Percentiles rank a stretch among this genome's conserved stretches.
Conservation (phyloP, 1,140 invertebrate species). For the Drosophila bifasciata region DNA sequence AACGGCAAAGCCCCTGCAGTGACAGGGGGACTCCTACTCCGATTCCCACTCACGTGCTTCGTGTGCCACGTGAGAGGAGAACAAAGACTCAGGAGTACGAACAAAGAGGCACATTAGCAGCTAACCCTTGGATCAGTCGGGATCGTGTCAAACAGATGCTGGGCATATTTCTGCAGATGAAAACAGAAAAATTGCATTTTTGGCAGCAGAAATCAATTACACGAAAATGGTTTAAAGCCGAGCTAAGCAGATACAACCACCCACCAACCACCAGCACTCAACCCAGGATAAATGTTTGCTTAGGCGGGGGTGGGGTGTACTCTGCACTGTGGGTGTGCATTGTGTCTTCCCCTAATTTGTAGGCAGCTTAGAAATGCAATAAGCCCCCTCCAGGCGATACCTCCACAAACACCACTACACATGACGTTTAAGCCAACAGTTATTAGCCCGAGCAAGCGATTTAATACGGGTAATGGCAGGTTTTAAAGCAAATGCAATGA, state of each 20-base stretch:
- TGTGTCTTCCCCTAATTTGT: slow-evolving; percentile 47
- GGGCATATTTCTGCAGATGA: too few relatives aligned
- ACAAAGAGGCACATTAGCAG: slow-evolving; percentile 50
- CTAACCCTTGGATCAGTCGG: slow-evolving; percentile 11
- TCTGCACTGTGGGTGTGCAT: neutral
- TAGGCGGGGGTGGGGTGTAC: neutral
- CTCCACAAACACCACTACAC: too few relatives aligned
- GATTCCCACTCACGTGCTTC: slow-evolving; percentile 16
- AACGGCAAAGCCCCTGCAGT: slow-evolving; percentile 36
- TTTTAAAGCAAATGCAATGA: too few relatives aligned
- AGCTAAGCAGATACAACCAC: too few relatives aligned
- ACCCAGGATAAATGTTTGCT: slow-evolving; percentile 37
- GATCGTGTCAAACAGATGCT: neutral
- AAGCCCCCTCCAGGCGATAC: slow-evolving; percentile 35
- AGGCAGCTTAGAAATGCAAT: slow-evolving; percentile 38
- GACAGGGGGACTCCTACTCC: too few relatives aligned
- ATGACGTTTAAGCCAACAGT: too few relatives aligned
- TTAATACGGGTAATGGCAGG: too few relatives aligned
- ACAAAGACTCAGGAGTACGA: slow-evolving; percentile 41
- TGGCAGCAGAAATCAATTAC: too few relatives aligned
- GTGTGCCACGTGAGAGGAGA: slow-evolving; percentile 12
- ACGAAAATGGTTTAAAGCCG: too few relatives aligned
- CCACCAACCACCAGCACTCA: slow-evolving; percentile 11
- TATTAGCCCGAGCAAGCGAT: too few relatives aligned
- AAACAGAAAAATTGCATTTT: too few relatives aligned